phyloP scores from a whole-genome alignment of 2,888 invertebrate genomes.

The Plagodis pulveraria region DNA sequence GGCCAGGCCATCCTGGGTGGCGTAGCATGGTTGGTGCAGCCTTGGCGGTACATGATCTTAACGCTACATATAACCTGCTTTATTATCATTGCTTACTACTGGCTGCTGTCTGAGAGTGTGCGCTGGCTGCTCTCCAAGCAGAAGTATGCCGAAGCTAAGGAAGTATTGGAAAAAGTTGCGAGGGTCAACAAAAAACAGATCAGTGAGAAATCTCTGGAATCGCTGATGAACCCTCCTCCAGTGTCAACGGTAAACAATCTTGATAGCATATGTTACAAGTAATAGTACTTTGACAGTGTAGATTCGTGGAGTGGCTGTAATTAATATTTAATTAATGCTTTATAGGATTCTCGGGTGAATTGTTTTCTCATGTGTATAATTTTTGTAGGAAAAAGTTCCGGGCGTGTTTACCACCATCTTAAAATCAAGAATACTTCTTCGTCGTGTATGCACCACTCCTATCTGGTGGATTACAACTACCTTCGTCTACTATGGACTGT shows the following conservation, averaged over 20 bases:
- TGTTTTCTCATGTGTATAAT: background rate
- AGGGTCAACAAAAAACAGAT: slow-evolving; percentile 84
- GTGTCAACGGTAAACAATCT: slow-evolving; percentile 28
- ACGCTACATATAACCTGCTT: slow-evolving; percentile 88
- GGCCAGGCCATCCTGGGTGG: slow-evolving; percentile 89
- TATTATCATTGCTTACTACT: slow-evolving; percentile 87
- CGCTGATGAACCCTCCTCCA: slow-evolving; percentile 68
- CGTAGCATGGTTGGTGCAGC: slow-evolving; percentile 87
- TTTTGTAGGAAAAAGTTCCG: slow-evolving; percentile 32
- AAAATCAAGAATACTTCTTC: slow-evolving; percentile 77
- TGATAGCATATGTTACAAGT: background rate
- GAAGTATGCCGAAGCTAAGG: slow-evolving; percentile 85
- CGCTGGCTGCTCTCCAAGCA: slow-evolving; percentile 91
- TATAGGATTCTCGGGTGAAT: no score
- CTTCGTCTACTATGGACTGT: slow-evolving; percentile 92
- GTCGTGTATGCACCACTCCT: slow-evolving; percentile 87
- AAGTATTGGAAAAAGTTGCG: slow-evolving; percentile 86
- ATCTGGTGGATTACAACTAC: slow-evolving; percentile 92
- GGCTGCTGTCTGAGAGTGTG: slow-evolving; percentile 87
- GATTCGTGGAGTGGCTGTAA: background rate
- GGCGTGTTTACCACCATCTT: slow-evolving; percentile 65
- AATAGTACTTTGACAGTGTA: background rate
- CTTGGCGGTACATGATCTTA: slow-evolving; percentile 88
- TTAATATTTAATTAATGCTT: no score
- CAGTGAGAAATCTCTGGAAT: slow-evolving; percentile 77